Evolutionary conservation across 1,140 invertebrate genomes (phyloP), one percentile per base, ranked within the genome.

Genomic region (Liolophura sinensis): DNA sequence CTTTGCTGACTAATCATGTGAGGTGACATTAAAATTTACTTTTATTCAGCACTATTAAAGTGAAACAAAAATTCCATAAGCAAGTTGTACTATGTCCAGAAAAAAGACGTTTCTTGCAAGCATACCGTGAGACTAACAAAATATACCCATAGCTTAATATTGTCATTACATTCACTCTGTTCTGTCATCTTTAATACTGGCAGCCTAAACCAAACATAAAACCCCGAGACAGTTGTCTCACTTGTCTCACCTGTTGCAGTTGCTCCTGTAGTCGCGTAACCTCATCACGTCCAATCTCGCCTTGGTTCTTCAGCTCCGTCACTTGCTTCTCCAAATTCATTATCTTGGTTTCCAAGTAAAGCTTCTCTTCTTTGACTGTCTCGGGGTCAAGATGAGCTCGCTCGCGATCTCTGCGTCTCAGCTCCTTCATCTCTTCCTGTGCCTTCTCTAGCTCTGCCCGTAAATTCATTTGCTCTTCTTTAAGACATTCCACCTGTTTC

Each of bases 241-340:
- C 51, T 54, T 54, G 9, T 40, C 31, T 40, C 24, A 20, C 24
- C 51, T 54, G 24, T 54, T 54, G 51, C 12, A 54, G 51, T 20
- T 54, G 51, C 51, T 54, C 51, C 51, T 54, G 51, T 24, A 54
- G 12, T 12, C n/a, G 31, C 31, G 31, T 40, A 3, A 40, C 9
- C 31, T 40, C 31, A 9, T 40, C 9, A 9, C 31, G 31, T 9
- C 31, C 31, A 40, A 40, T 40, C 31, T 40, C 31, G 3, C 31
- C 60, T 62, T 64, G 67, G 9, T 68, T 90, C 48, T 88, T 87
- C 57, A 70, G 70, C 71, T 83, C 82, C 76, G 80, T 79, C 70
- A 84, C 73, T 71, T 71, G 84, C 62, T 68, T 81, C 79, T 80
- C 79, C 14, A 85, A 64, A 46, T 73, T 73, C 25, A 79, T 75